Evolutionary conservation across 2,888 invertebrate genomes (phyloP), one percentile per base, ranked within the genome.

Genomic region (Pyrrhia umbra): DNA sequence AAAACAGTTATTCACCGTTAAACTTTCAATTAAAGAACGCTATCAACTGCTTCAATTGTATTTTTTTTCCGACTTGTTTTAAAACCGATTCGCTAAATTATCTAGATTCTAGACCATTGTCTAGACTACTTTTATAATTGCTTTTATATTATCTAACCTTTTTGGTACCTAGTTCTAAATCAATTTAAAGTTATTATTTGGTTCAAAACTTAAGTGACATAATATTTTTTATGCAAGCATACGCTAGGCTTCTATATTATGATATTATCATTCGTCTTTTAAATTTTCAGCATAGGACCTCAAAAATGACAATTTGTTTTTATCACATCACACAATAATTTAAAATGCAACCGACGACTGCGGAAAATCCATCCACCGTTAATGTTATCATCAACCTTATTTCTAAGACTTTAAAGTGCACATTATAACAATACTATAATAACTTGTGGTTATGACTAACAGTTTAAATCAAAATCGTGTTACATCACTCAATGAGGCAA

Each of bases 401-500:
- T 18, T 10, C 1, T n/a, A 20, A 40, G 0, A 4, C 1, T 13
- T 40, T 46, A 46, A 39, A 21, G 9, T 23, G 20, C 40, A 18
- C 15, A 47, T 47, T 47, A 4, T 13, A 20, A 45, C 34, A 39
- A 15, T 23, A 49, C 61, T 39, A 40, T 49, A 40, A 27, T 43
- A 46, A 40, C 13, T 21, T 30, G 43, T 59, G 39, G 43, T 27
- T 51, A 70, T 54, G 57, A 15, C 45, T 67, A 57, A 43, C 18
- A 43, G 40, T 46, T 55, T 55, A 46, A 65, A 80, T 70, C 74
- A 72, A 79, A 75, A 77, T 66, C 65, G 67, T 88, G 68, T 88
- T 87, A 80, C 85, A 71, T 83, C 76, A 84, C 59, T 20, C 21
- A 49, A 66, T 78, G 78, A 77, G 69, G 77, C 76, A 79, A 74